Evolutionary conservation across 64 coral and sea anemone species (phyloP), one percentile per base, ranked within the genome.

Genomic region (Dendrophyllia cribrosa): DNA sequence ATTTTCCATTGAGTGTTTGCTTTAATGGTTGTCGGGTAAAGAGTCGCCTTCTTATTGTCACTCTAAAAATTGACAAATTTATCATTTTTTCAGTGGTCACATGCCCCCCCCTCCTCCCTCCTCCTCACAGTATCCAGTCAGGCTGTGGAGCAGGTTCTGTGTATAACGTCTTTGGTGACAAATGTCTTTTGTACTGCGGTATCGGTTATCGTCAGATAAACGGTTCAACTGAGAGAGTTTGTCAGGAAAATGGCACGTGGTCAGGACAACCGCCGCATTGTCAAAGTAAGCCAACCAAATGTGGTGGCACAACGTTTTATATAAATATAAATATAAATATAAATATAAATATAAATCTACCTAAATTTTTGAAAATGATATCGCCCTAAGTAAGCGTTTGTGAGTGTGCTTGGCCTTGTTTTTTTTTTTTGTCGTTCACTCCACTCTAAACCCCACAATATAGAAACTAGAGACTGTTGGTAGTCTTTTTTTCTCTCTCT

Each of bases 111-210:
- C 76, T 83, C 12, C 43, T 48, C 15, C 66, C 66, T 58, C 67
- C 89, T 14, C 26, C 67, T 17, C 65, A 91, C 58, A 82, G 78
- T 26, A 61, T 73, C 19, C 78, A 91, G 44, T 82, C 78, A 43
- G 78, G 89, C 21, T 91, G 89, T 72, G 60, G 44, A 49, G 43
- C 7, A 10, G 80, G 62, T 24, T 84, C 60, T 7, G 20, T 74
- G 55, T 51, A 60, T 16, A 79, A 91, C 69, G 47, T 72, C 16
- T 91, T 83, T 75, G 89, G 89, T 72, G 89, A 83, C 20, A 91
- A 74, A 50, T 91, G 89, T 65, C 67, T 83, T 46, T 83, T 74
- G 6, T 91, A 91, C 69, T 91, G 89, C 20, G 59, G 74, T 44
- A 58, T 52, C 43, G 89, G 89, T 1, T 91, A 82, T 26, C 68